Percentiles rank a stretch among this genome's conserved stretches.
Conservation (phyloP, 1,140 invertebrate genomes). For the Drosophila nikananu region DNA sequence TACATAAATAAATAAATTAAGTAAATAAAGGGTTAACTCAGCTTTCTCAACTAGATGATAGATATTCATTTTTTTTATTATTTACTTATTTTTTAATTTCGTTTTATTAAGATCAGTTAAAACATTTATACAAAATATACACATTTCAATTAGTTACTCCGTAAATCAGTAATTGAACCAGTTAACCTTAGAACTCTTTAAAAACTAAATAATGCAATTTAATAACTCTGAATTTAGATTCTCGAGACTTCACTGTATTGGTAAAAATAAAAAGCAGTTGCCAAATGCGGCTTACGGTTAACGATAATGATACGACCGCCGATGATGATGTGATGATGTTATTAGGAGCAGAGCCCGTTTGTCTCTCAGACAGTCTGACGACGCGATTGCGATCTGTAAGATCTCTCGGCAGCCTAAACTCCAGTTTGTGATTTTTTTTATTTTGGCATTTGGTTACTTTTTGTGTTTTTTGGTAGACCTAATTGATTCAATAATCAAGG, state of each 20-base stretch:
- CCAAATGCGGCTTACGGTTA: constrained; percentile 56
- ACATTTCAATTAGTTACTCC: no score
- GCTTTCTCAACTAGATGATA: no score
- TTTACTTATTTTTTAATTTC: no score
- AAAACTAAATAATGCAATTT: not conserved
- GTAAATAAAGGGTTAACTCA: no score
- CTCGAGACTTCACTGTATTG: constrained; percentile 13
- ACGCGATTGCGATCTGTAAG: constrained; percentile 25
- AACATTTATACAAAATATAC: no score
- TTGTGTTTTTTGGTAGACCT: constrained; percentile 34
- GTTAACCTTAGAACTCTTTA: no score
- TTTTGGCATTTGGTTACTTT: constrained; percentile 6
- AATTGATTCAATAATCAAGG: constrained; percentile 83
- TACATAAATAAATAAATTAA: not conserved
- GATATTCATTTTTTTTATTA: no score
- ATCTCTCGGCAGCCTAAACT: constrained; percentile 32
- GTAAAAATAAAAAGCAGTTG: constrained; percentile 53
- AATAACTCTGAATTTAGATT: not conserved
- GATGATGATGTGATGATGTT: constrained; percentile 52
- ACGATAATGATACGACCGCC: constrained; percentile 49
- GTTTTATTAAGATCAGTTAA: no score
- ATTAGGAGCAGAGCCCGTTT: constrained; percentile 50
- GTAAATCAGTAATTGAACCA: no score
- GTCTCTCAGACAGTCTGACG: constrained; percentile 47
- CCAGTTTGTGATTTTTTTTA: constrained; percentile 38